Evolutionary conservation across 2,113 vertebrate species (phyloP).

Genomic region (Kryptolebias marmoratus): DNA sequence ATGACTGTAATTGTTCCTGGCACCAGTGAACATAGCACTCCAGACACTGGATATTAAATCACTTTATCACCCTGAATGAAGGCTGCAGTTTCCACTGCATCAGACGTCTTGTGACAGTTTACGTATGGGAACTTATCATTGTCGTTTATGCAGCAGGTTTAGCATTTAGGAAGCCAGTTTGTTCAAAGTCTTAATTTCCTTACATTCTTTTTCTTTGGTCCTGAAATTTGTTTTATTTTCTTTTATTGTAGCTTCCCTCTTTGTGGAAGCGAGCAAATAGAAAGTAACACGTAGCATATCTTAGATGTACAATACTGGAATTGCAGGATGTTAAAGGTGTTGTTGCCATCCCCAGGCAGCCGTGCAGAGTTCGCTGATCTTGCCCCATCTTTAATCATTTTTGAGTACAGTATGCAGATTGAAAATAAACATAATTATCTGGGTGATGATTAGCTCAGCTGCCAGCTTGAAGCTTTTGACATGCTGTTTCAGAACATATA

Average conservation of each 20-base stretch:
- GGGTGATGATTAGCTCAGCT: constrained; percentile 8
- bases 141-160: constrained; percentile 17
- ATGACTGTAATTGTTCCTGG: constrained; percentile 71
- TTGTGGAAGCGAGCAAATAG: neutral
- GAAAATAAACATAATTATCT: constrained; percentile 40
- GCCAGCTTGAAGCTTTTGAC: neutral
- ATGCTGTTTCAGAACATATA: constrained; percentile 4
- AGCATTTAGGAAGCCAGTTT: constrained; percentile 13
- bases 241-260: constrained; percentile 12
- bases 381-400: constrained; percentile 39
- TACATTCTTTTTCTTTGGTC: constrained; percentile 15
- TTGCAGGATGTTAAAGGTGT: constrained; percentile 14
- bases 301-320: constrained; percentile 36
- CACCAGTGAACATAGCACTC: constrained; percentile 58
- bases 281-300: neutral
- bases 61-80: constrained; percentile 65
- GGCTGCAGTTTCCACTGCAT: constrained; percentile 33
- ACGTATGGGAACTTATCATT: constrained; percentile 43
- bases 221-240: constrained; percentile 30
- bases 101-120: constrained; percentile 33
- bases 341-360: constrained; percentile 29
- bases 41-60: constrained; percentile 73
- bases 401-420: constrained; percentile 34
- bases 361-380: constrained; percentile 27
- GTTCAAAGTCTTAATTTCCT: constrained; percentile 9